phyloP scores from a whole-genome alignment of 2,888 invertebrate genomes.

The Pammene fasciana region DNA sequence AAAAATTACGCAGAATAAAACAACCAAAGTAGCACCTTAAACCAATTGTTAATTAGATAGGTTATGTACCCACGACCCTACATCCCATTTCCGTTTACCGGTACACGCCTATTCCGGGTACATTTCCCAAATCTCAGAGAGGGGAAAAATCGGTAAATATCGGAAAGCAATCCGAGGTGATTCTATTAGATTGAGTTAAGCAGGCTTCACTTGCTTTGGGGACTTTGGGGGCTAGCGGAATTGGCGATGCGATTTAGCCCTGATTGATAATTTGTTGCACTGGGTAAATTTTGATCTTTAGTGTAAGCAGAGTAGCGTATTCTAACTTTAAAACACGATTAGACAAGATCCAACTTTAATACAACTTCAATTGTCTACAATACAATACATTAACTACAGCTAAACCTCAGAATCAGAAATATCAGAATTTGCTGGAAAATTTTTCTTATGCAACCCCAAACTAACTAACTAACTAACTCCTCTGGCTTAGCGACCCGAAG shows the following conservation, averaged over 20 bases:
- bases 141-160: conserved; percentile 82
- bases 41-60: conserved; percentile 73
- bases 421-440: too few species aligned
- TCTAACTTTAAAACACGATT: too few species aligned
- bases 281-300: conserved; percentile 29
- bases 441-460: too few species aligned
- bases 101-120: conserved; percentile 77
- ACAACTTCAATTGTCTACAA: too few species aligned
- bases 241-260: conserved; percentile 55
- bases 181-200: conserved; percentile 80
- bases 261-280: conserved; percentile 46
- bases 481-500: too few species aligned
- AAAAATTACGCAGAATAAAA: conserved; percentile 35
- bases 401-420: too few species aligned
- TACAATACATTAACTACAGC: too few species aligned
- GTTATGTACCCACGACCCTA: conserved; percentile 71
- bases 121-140: conserved; percentile 74
- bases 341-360: too few species aligned
- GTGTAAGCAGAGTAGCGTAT: background rate
- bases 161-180: conserved; percentile 80
- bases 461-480: too few species aligned
- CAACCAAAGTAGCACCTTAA: conserved; percentile 53
- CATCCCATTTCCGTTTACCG: conserved; percentile 66
- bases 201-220: conserved; percentile 64
- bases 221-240: conserved; percentile 56